Evolutionary conservation across 2,113 vertebrate genomes (phyloP).

Genomic region (Odontesthes bonariensis): DNA sequence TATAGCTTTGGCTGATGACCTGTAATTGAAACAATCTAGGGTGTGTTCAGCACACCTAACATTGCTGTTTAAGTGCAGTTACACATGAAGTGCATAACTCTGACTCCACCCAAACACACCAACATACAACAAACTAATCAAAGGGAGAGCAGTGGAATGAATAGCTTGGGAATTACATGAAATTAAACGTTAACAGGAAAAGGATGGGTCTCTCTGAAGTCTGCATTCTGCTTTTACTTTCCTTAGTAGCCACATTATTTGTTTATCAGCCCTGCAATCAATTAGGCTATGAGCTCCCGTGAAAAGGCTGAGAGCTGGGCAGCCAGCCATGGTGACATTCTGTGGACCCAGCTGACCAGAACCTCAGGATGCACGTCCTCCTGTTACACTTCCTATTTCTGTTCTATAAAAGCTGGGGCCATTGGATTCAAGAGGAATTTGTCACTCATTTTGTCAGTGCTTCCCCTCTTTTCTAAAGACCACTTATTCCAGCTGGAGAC

Average conservation of each 20-base stretch:
- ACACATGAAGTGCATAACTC: neutral
- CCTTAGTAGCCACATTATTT: conserved; percentile 56
- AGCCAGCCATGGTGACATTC: conserved; percentile 57
- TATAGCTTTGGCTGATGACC: neutral
- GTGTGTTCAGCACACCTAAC: conserved; percentile 14
- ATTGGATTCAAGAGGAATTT: conserved; percentile 43
- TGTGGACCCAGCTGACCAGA: conserved; percentile 64
- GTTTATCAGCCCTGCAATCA: conserved; percentile 35
- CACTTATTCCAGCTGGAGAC: too few species aligned
- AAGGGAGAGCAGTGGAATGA: neutral
- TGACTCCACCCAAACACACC: conserved; percentile 23
- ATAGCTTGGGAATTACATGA: neutral
- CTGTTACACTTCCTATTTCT: conserved; percentile 69
- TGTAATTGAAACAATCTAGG: neutral
- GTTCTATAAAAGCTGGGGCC: conserved; percentile 45
- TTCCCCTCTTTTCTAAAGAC: neutral
- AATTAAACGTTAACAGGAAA: neutral
- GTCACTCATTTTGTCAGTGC: conserved; percentile 16
- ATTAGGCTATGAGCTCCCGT: conserved; percentile 57
- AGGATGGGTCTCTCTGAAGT: neutral
- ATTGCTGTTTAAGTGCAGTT: neutral
- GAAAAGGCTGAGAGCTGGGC: conserved; percentile 60
- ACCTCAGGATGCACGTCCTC: conserved; percentile 57
- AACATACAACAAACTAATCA: neutral
- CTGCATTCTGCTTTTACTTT: conserved; percentile 21